Conservation (phyloP, 1,140 invertebrate species). For the Eciton burchellii region DNA sequence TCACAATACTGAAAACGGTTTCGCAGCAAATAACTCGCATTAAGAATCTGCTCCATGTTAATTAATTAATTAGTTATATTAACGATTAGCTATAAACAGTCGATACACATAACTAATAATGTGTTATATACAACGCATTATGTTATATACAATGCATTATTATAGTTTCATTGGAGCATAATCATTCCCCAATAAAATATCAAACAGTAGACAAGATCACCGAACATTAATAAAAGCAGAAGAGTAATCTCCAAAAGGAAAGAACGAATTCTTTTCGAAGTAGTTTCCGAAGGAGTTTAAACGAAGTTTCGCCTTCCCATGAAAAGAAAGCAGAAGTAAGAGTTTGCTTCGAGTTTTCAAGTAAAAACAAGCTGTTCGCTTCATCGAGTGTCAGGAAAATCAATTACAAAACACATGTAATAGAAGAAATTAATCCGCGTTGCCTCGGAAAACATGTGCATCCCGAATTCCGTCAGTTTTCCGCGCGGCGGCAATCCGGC, state of each 20-base stretch:
- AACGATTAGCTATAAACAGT: background rate
- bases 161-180: background rate
- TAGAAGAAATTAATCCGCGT: background rate
- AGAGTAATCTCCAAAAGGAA: background rate
- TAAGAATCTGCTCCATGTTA: background rate
- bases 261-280: background rate
- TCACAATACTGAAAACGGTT: conserved; percentile 2
- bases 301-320: background rate
- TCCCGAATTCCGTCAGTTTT: background rate
- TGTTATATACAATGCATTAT: too few relatives aligned
- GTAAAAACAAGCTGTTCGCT: background rate
- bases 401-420: background rate
- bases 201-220: background rate
- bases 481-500: background rate
- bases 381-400: background rate
- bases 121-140: too few relatives aligned
- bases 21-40: background rate
- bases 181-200: background rate
- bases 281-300: background rate
- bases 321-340: background rate
- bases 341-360: background rate
- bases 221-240: background rate
- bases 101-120: too few relatives aligned
- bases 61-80: background rate
- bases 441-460: background rate